A percentile compares a stretch with the other conserved stretches of the same genome.
These are phyloP conservation scores for Aphis craccivora DNA, from an alignment of 1,140 invertebrate species.

Conservation along the genomic window DNA sequence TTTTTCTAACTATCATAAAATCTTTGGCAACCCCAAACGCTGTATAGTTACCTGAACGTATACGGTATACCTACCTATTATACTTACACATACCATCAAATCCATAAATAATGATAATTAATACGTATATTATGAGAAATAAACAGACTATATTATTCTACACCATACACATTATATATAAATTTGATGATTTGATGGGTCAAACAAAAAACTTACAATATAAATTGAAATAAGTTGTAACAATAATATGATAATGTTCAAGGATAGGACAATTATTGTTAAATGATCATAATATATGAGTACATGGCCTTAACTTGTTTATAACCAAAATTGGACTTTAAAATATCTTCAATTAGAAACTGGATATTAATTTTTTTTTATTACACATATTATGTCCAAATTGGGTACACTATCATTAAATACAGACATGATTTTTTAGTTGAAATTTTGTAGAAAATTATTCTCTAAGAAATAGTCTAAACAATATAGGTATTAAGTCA, in stretches of 20 bases:
- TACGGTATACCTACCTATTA: no score
- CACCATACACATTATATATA: neutral
- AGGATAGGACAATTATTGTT: slow-evolving; percentile 32
- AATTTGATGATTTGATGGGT: neutral
- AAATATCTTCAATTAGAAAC: neutral
- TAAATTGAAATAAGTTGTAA: neutral
- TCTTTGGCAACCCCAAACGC: neutral
- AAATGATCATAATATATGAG: neutral
- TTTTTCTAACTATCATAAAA: neutral
- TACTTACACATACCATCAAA: no score
- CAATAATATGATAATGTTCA: slow-evolving; percentile 24
- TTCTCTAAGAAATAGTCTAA: neutral
- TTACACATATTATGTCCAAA: neutral
- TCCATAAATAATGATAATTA: neutral
- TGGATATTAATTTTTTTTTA: slow-evolving; percentile 38
- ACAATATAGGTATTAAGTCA: neutral
- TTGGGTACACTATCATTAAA: neutral
- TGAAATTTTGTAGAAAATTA: no score
- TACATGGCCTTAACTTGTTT: slow-evolving; percentile 19
- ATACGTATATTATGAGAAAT: neutral
- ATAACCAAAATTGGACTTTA: slow-evolving; percentile 34
- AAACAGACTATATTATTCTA: neutral
- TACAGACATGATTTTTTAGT: neutral
- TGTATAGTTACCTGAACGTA: neutral
- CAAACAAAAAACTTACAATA: neutral